Base-by-base conservation (phyloP, 2,113 vertebrate genomes). In the Agelaius tricolor region DNA sequence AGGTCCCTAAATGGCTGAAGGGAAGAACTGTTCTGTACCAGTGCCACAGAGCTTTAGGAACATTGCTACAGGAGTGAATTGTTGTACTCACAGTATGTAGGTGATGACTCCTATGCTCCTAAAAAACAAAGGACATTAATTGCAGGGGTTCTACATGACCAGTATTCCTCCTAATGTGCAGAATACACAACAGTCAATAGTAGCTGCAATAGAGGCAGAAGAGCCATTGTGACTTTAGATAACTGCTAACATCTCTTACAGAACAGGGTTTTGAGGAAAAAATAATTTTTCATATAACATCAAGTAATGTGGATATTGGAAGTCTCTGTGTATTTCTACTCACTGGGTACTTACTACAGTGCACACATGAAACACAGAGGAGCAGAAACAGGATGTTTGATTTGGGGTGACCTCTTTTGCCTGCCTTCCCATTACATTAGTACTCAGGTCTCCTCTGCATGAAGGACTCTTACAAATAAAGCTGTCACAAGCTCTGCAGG, bases 81-180 rank as follows among this genome's bases (percentile, higher is more conserved):
- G 13, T 59, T 35, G 78, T 97, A 99, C 99, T 99, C 97, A 99
- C 99, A 99, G 98, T 92, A 99, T 99, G 85, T 99, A 99, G 69
- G 99, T 99, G 98, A 99, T 99, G 96, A 99, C 99, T 72, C 99
- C 99, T 26, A 99, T 99, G 97, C 99, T 99, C 99, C 99, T 99
- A 95, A 46, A 98, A 98, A 97, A 95, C 43, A 98, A 68, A 98
- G 67, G 93, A 93, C 7, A 84, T 24, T 39, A 46, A 76, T 96
- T 85, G 39, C 59, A 92, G 35, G 7, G 13, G 7, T 71, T 85
- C 66, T 37, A 27, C 15, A 41, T 31, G 21, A 75, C 24, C 33
- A 65, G 22, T 33, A 33, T 59, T 76, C 9, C 58, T 75, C 61
- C 51, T 57, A 27, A 76, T 4, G 26, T 15, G n/a, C 37, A 89